phyloP scores from a whole-genome alignment of 2,113 vertebrate species.

The Lycaon pictus region DNA sequence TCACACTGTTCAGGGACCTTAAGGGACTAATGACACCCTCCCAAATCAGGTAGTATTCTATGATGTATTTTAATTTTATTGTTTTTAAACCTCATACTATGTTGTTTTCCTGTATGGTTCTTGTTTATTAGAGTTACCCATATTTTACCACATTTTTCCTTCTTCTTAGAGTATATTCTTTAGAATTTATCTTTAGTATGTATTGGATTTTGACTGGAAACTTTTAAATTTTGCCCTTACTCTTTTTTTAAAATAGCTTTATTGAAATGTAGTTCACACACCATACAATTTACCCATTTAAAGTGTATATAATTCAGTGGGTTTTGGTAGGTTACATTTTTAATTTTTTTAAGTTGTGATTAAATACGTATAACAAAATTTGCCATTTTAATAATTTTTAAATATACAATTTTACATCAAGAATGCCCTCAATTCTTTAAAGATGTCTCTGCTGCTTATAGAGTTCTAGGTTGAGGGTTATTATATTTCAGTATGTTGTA shows the following conservation, averaged over 20 bases:
- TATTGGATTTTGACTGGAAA: not conserved
- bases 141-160: not conserved
- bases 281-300: not conserved
- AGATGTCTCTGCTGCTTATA: not conserved
- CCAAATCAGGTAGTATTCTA: not conserved
- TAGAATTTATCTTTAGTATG: conserved; percentile 9
- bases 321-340: not conserved
- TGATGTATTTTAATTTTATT: not conserved
- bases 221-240: not conserved
- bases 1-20: not conserved
- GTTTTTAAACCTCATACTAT: not conserved
- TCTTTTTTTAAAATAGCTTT: not conserved
- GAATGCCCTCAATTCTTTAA: conserved; percentile 15
- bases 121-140: conserved; percentile 16
- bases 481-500: not conserved
- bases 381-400: not conserved
- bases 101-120: not conserved
- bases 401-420: not conserved
- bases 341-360: not conserved
- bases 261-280: not conserved
- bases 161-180: not conserved
- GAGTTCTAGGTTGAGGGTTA: not conserved
- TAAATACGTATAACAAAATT: not conserved
- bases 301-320: not conserved
- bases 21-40: not conserved